Evolutionary conservation across 1,140 invertebrate species (phyloP).

Genomic region (Ericerus pela): DNA sequence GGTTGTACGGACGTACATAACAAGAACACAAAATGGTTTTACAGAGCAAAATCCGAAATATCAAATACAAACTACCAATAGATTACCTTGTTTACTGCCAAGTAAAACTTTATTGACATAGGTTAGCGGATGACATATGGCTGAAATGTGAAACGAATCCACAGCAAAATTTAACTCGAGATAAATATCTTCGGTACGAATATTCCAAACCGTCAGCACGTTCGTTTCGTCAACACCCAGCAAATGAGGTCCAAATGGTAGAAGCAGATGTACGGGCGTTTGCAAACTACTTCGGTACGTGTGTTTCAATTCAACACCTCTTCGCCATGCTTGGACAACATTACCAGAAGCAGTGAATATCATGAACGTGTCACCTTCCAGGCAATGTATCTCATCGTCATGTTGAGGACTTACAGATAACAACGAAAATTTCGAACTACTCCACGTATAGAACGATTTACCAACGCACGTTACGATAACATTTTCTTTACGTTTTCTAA

Average conservation of each 20-base stretch:
- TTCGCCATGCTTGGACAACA: conserved; percentile 71
- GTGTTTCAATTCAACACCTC: conserved; percentile 72
- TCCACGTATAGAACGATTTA: conserved; percentile 81
- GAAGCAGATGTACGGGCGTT: conserved; percentile 52
- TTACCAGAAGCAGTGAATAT: conserved; percentile 66
- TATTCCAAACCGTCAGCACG: conserved; percentile 69
- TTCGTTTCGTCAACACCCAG: conserved; percentile 71
- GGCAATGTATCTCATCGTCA: conserved; percentile 62
- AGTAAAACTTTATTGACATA: conserved; percentile 92
- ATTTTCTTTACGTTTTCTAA: conserved; percentile 70
- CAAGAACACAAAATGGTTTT: too few relatives aligned
- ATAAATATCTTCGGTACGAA: conserved; percentile 51
- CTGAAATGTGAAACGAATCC: conserved; percentile 57
- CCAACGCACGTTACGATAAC: conserved; percentile 79
- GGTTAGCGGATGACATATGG: conserved; percentile 72
- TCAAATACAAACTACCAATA: too few relatives aligned
- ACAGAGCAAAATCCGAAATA: too few relatives aligned
- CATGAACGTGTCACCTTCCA: conserved; percentile 62
- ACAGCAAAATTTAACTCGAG: conserved; percentile 54
- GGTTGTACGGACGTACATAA: too few relatives aligned
- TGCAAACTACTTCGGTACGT: conserved; percentile 58
- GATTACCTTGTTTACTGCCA: conserved; percentile 82
- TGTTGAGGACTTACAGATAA: conserved; percentile 68
- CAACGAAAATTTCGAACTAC: conserved; percentile 62
- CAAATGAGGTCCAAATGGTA: conserved; percentile 75